phyloP scores from a whole-genome alignment of 2,113 vertebrate species.

The Aix galericulata region DNA sequence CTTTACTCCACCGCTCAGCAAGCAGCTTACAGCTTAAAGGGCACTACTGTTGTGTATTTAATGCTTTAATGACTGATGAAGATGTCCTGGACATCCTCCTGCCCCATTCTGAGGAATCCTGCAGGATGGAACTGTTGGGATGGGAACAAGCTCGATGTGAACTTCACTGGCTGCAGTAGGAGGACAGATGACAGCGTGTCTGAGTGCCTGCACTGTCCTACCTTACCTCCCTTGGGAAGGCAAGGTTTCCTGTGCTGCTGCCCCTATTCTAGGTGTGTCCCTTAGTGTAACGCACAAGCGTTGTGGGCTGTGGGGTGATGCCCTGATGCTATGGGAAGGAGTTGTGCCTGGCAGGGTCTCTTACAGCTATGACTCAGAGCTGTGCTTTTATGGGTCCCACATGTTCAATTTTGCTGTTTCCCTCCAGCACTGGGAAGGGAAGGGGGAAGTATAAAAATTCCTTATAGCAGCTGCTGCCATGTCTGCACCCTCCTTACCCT shows the following conservation, averaged over 20 bases:
- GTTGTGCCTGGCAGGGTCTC: background rate
- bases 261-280: background rate
- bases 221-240: fast-evolving
- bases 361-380: background rate
- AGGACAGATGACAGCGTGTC: background rate
- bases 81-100: background rate
- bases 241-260: background rate
- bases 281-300: fast-evolving
- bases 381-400: constrained; percentile 46
- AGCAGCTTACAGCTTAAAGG: background rate
- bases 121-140: background rate
- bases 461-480: background rate
- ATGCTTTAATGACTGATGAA: background rate
- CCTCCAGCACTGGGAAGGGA: constrained; percentile 1
- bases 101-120: background rate
- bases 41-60: fast-evolving
- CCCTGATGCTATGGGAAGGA: background rate
- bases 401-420: constrained; percentile 14
- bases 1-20: background rate
- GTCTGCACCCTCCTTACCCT: background rate
- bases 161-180: fast-evolving
- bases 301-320: background rate
- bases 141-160: background rate
- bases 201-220: fast-evolving
- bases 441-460: constrained; percentile 52